Evolutionary conservation across 2,797 vertebrate genomes (phyloP), one percentile per base, ranked within the genome.

Genomic region (Sebastes jordani): DNA sequence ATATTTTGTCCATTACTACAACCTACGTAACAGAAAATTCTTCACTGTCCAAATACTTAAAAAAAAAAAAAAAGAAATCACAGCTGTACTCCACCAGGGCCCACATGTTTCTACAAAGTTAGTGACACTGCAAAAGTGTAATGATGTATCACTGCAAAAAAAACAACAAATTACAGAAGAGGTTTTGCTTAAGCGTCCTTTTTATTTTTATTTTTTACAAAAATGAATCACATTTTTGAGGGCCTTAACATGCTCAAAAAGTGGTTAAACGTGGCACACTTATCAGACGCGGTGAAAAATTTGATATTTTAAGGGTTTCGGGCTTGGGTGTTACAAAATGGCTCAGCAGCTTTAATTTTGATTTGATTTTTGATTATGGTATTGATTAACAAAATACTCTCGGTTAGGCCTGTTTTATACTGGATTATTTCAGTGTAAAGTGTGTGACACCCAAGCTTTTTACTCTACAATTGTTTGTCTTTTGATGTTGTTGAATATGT

Each of bases 101-200:
- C 60, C 0, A 34, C 11, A 7, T 34, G 20, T 62, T 34, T 25
- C 13, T 6, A 10, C 62, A 64, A 42, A 10, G 1, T 46, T 22
- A 18, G 7, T 6, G 14, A 27, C 20, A 1, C 32, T 4, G 32
- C 30, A 34, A 11, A 16, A 38, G 13, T 38, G 22, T 32, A 16
- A 23, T 16, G 11, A 9, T 22, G 13, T 16, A 36, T 62, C 30
- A 36, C 32, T 6, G 34, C 22, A 13, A 36, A 8, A 42, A 42
- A 64, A 18, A 1, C 0, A 0, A 4, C 20, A 0, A 20, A 11
- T 29, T 7, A 27, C 14, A 18, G 10, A 63, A 14, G 1, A 11
- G 7, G 11, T 63, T 63, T 38, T 38, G 32, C 34, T 34, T 34
- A 34, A 34, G 32, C 32, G 9, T 34, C 32, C 32, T 34, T 38